phyloP scores from a whole-genome alignment of 1,140 invertebrate genomes.

The Drosophila seguyi region DNA sequence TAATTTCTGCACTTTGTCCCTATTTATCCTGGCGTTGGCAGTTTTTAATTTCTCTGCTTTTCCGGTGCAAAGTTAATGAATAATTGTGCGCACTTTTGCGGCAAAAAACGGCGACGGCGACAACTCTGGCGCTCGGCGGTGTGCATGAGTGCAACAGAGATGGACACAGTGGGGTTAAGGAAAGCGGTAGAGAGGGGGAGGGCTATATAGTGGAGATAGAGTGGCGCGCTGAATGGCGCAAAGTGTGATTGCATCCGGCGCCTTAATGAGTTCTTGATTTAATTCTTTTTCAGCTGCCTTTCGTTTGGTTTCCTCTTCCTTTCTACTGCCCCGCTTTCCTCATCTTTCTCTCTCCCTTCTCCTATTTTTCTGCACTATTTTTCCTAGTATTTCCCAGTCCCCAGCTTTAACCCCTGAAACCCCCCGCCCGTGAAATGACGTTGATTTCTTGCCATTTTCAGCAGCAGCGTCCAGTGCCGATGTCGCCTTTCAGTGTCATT shows the following conservation, averaged over 20 bases:
- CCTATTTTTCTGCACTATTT: conserved; percentile 14
- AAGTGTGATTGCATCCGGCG: conserved; percentile 85
- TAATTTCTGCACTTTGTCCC: conserved; percentile 84
- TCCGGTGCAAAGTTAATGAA: conserved; percentile 84
- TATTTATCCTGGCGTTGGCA: conserved; percentile 84
- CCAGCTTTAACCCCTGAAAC: background rate
- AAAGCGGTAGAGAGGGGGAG: background rate
- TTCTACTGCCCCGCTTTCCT: background rate
- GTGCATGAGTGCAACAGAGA: conserved; percentile 23
- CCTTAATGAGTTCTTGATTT: conserved; percentile 85
- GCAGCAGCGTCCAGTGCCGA: conserved; percentile 64
- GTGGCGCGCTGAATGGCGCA: conserved; percentile 78
- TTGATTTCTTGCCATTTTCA: conserved; percentile 78
- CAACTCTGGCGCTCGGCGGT: conserved; percentile 43
- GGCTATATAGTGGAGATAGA: conserved; percentile 33
- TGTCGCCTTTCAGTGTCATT: conserved; percentile 72
- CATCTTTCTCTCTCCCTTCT: background rate
- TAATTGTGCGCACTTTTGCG: conserved; percentile 84
- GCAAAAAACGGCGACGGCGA: conserved; percentile 74
- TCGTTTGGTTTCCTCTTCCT: conserved; percentile 66
- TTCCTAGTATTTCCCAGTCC: conserved; percentile 6
- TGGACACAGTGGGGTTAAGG: background rate
- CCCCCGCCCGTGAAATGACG: conserved; percentile 52
- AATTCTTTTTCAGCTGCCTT: conserved; percentile 82
- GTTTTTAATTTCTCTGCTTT: conserved; percentile 84